Conservation (phyloP, 1,140 invertebrate species). For the Eufriesea mexicana region DNA sequence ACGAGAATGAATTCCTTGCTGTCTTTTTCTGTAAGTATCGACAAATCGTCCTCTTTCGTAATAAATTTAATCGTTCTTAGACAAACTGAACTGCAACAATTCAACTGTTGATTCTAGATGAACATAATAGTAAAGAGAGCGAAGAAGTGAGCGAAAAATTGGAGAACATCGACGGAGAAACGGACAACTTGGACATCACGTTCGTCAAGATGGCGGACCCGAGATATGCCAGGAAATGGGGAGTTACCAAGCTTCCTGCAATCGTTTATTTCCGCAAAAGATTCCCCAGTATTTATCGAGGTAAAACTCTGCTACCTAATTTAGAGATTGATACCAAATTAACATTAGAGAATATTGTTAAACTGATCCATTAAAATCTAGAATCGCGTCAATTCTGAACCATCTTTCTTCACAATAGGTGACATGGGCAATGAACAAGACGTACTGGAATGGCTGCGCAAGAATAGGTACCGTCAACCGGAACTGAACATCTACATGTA, state of each 20-base stretch:
- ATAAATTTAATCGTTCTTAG: not conserved
- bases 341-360: too few species aligned
- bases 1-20: conserved; percentile 97
- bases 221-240: conserved; percentile 96
- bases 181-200: conserved; percentile 96
- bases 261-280: conserved; percentile 96
- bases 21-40: conserved; percentile 95
- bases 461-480: conserved; percentile 95
- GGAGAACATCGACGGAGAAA: conserved; percentile 96
- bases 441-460: conserved; percentile 96
- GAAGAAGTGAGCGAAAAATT: conserved; percentile 90
- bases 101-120: conserved; percentile 83
- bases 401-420: conserved; percentile 82
- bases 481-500: conserved; percentile 98
- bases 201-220: conserved; percentile 97
- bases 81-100: not conserved
- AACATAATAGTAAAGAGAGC: conserved; percentile 90
- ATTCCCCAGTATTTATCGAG: conserved; percentile 97
- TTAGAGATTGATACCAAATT: not conserved
- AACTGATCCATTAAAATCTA: not conserved
- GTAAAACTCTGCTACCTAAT: conserved; percentile 79
- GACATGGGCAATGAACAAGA: conserved; percentile 92
- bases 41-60: not conserved
- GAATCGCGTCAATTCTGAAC: not conserved
- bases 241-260: conserved; percentile 95